phyloP scores from a whole-genome alignment of 2,888 invertebrate species.

The Sericinus montela region DNA sequence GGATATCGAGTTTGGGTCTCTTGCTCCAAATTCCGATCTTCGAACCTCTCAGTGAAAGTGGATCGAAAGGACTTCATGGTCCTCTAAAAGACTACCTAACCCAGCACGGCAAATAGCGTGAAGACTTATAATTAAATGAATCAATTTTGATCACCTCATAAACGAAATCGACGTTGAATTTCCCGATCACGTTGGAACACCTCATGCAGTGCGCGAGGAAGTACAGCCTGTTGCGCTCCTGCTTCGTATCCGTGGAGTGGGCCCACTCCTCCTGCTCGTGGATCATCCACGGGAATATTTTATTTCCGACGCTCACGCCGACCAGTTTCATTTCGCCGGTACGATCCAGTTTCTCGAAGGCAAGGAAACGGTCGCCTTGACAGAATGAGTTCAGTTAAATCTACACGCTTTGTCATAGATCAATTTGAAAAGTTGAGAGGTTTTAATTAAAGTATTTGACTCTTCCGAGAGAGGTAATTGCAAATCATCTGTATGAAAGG shows the following conservation, averaged over 20 bases:
- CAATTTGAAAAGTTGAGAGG: too few relatives aligned
- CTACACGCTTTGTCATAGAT: too few relatives aligned
- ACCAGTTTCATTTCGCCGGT: slow-evolving; percentile 58
- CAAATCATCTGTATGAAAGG: too few relatives aligned
- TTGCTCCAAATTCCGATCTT: too few relatives aligned
- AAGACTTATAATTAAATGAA: too few relatives aligned
- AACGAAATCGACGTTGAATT: slow-evolving; percentile 60
- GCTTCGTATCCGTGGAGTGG: slow-evolving; percentile 50
- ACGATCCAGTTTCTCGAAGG: slow-evolving; percentile 48
- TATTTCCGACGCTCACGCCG: slow-evolving; percentile 68
- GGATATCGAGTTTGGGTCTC: too few relatives aligned
- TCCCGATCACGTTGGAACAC: slow-evolving; percentile 64
- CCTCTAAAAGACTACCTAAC: too few relatives aligned
- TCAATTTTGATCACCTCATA: slow-evolving; percentile 63
- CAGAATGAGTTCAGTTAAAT: neutral
- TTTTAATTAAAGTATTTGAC: too few relatives aligned
- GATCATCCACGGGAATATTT: slow-evolving; percentile 71
- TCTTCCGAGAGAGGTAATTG: too few relatives aligned
- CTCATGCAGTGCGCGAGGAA: slow-evolving; percentile 73
- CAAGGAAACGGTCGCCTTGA: slow-evolving; percentile 52
- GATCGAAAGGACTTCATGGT: too few relatives aligned
- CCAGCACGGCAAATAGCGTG: too few relatives aligned
- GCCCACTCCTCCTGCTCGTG: slow-evolving; percentile 74
- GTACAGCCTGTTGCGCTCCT: slow-evolving; percentile 65
- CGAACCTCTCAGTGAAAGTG: too few relatives aligned